A percentile compares a stretch with the other conserved stretches of the same genome.
phyloP scores from a whole-genome alignment of 1,140 invertebrate species.

The Acromyrmex charruanus region DNA sequence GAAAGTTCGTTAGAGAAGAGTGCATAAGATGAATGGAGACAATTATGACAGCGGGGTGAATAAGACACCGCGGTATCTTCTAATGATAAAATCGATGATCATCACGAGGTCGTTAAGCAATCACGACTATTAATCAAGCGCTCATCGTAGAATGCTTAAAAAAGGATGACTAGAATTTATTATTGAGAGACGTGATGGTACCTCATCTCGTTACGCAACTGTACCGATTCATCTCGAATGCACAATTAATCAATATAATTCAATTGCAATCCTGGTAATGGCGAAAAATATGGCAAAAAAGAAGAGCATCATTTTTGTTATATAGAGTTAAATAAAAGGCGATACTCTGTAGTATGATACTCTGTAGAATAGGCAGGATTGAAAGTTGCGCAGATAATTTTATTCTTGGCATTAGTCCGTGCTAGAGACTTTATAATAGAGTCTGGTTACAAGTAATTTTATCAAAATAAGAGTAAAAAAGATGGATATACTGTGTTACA shows the following conservation, averaged over 20 bases:
- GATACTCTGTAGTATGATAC: neutral
- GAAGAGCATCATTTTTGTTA: neutral
- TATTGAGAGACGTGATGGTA: slow-evolving; percentile 27
- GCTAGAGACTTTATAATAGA: neutral
- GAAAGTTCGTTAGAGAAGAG: slow-evolving; percentile 34
- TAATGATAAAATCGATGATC: slow-evolving; percentile 62
- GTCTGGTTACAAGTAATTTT: no score
- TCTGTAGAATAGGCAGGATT: neutral
- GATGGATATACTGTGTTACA: no score
- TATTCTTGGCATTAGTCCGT: neutral
- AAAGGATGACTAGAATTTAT: slow-evolving; percentile 44
- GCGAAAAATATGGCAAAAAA: slow-evolving; percentile 5
- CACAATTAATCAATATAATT: slow-evolving; percentile 31
- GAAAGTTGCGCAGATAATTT: neutral
- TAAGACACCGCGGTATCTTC: slow-evolving; percentile 36
- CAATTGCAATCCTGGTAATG: slow-evolving; percentile 24
- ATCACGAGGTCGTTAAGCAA: slow-evolving; percentile 53
- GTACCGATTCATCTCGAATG: neutral
- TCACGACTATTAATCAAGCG: slow-evolving; percentile 48
- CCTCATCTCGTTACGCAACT: slow-evolving; percentile 1
- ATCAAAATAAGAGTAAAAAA: no score
- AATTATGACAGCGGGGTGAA: slow-evolving; percentile 38
- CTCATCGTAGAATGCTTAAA: slow-evolving; percentile 36
- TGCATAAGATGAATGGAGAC: slow-evolving; percentile 33
- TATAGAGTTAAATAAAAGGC: neutral